These are phyloP conservation scores for Rhadina sibilatrix DNA, from an alignment of 2,113 vertebrate species.

Conservation along the genomic window DNA sequence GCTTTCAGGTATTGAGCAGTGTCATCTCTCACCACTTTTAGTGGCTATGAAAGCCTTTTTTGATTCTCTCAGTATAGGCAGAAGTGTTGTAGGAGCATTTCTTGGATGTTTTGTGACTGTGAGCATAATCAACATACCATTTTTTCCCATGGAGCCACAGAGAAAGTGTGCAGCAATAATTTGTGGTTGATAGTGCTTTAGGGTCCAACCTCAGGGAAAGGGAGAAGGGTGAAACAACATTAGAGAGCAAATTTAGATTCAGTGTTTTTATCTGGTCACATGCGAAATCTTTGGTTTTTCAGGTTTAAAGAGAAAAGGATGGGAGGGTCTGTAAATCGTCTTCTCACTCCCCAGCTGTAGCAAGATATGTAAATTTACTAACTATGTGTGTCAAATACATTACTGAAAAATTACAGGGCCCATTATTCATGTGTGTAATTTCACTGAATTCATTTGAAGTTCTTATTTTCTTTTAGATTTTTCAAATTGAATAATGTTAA, in stretches of 20 bases:
- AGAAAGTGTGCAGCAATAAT: not conserved
- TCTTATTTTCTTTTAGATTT: not conserved
- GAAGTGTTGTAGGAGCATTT: not conserved
- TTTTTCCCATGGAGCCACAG: not conserved
- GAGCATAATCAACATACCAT: not conserved
- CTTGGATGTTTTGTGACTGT: not conserved
- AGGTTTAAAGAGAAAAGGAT: not conserved
- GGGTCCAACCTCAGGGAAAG: not conserved
- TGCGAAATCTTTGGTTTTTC: not conserved
- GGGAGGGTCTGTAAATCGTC: not conserved
- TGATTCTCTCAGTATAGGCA: not conserved
- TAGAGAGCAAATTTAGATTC: not conserved
- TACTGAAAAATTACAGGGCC: not conserved
- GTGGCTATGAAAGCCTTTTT: not conserved
- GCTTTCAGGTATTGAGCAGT: rapidly evolving
- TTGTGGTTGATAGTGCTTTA: not conserved
- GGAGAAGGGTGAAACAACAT: not conserved
- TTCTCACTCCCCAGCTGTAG: not conserved
- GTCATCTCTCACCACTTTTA: not conserved
- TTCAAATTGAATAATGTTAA: not conserved
- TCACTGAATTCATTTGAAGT: not conserved
- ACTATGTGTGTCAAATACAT: not conserved
- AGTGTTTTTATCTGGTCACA: not conserved
- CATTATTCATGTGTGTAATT: not conserved
- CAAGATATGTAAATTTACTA: not conserved